Evolutionary conservation across 2,888 invertebrate genomes (phyloP), one percentile per base, ranked within the genome.

Genomic region (Odontocolon sp.): DNA sequence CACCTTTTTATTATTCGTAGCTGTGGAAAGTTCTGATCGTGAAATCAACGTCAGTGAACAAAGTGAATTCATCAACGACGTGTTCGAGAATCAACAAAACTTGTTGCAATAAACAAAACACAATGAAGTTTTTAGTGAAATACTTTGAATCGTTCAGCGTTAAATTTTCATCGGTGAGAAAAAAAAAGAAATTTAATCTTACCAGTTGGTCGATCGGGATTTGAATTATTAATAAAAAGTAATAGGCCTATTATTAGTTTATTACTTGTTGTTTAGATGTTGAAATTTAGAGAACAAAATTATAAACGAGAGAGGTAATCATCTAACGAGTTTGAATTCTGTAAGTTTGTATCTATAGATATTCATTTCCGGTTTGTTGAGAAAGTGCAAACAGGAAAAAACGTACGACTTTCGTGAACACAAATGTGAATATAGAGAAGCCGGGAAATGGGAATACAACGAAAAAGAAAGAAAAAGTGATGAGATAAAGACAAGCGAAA

Each of bases 51-150:
- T 47, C 69, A 61, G 74, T 64, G 45, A 78, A 67, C 64, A 63
- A 56, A 56, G 73, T 73, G 67, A 66, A 72, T 18, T 69, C 69
- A 11, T 78, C 38, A n/a, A 61, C 74, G 52, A 67, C 36, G 1
- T 50, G n/a, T 18, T 47, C 45, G 42, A 59, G 28, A 42, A 50
- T 16, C 8, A 47, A 26, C 36, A 66, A 64, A 68, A 57, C 8
- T 42, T 38, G 14, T 6, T 26, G 11, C 23, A 36, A 57, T 21
- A 73, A 70, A 64, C 40, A 79, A 33, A 63, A 63, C 70, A 84
- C 80, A 68, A 89, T 89, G 89, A 88, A 88, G 83, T 89, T 89
- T 83, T 83, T 89, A 77, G 89, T 87, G 81, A 86, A 87, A 80
- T 87, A 88, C 84, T 85, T 81, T 81, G 87, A 88, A 80, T 84